Conservation (phyloP, 2,113 vertebrate genomes). For the Canis aureus region DNA sequence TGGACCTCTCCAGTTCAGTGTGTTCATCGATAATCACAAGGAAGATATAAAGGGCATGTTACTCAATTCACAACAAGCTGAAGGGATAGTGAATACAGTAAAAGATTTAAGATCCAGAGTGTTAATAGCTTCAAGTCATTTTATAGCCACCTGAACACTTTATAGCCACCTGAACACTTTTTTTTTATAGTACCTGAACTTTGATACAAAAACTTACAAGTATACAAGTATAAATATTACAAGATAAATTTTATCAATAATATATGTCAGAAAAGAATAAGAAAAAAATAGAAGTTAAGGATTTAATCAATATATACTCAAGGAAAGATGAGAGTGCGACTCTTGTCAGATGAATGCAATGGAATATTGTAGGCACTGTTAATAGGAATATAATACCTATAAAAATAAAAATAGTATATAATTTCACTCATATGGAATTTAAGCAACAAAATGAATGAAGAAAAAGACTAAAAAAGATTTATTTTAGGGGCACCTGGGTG, state of each 20-base stretch:
- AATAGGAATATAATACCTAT: neutral
- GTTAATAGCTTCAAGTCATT: neutral
- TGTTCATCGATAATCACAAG: slow-evolving; percentile 24
- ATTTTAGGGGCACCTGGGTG: neutral
- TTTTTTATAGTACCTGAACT: neutral
- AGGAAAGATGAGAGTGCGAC: neutral
- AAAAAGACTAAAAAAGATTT: neutral
- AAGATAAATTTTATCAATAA: neutral
- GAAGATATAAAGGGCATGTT: neutral
- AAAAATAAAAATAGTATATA: neutral
- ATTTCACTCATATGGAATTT: neutral
- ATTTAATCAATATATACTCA: neutral
- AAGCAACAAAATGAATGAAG: neutral
- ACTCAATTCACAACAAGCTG: neutral
- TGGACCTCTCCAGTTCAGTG: neutral
- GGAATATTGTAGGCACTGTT: neutral
- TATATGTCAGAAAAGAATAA: neutral
- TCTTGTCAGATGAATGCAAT: neutral
- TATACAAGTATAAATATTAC: neutral
- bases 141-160: neutral
- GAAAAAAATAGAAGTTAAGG: neutral
- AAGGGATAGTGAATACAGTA: neutral
- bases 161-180: neutral
- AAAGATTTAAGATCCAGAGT: neutral
- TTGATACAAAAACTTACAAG: neutral